Evolutionary conservation across 1,140 invertebrate genomes (phyloP).

Genomic region (Thereuonema tuberculata): DNA sequence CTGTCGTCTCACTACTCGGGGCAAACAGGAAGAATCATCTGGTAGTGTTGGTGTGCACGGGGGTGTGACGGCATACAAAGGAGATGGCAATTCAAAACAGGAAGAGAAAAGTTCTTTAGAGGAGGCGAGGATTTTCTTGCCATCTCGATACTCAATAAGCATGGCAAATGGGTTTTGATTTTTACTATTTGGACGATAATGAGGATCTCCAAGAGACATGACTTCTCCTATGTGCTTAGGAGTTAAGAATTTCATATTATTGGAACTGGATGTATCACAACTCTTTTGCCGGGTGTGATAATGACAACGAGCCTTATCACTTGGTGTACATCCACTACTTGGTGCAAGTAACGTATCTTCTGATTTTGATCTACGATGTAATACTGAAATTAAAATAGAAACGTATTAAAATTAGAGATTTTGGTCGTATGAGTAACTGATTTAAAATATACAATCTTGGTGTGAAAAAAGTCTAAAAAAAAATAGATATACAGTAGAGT

Average conservation of each 20-base stretch:
- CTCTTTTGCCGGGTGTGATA: slow-evolving; percentile 27
- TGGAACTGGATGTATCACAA: background rate
- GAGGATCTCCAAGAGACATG: slow-evolving; percentile 62
- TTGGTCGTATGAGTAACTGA: too few species aligned
- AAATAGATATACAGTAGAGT: too few species aligned
- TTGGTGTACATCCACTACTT: slow-evolving; percentile 38
- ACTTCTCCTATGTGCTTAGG: slow-evolving; percentile 51
- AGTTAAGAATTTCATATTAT: slow-evolving; percentile 23
- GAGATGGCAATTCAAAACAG: slow-evolving; percentile 52
- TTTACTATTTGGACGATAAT: slow-evolving; percentile 40
- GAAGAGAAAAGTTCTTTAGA: slow-evolving; percentile 48
- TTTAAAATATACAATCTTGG: too few species aligned
- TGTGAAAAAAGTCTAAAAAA: too few species aligned
- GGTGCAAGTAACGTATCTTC: slow-evolving; percentile 43
- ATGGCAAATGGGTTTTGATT: slow-evolving; percentile 51
- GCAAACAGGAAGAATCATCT: slow-evolving; percentile 4
- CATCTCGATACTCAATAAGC: slow-evolving; percentile 38
- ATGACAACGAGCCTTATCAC: slow-evolving; percentile 59
- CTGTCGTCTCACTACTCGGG: slow-evolving; percentile 10
- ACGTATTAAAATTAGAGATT: background rate
- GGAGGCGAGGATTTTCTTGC: slow-evolving; percentile 24
- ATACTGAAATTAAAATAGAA: slow-evolving; percentile 28
- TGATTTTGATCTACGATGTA: slow-evolving; percentile 50
- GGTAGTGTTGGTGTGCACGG: background rate
- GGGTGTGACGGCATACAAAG: slow-evolving; percentile 28